phyloP scores from a whole-genome alignment of 2,888 invertebrate genomes.

The Bimastos eiseni region DNA sequence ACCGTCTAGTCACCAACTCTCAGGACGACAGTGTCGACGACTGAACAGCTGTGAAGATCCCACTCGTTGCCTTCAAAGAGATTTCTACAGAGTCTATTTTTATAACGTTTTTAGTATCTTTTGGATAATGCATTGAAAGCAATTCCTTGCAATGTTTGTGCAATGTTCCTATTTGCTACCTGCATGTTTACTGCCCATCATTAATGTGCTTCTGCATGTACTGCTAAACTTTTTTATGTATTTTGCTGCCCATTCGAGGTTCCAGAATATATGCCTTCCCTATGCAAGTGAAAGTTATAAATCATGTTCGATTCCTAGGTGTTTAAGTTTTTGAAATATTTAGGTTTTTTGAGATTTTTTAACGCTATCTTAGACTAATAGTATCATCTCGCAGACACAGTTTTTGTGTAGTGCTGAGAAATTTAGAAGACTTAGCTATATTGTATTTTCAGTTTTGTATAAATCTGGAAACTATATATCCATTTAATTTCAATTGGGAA shows the following conservation, averaged over 20 bases:
- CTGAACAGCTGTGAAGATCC: neutral
- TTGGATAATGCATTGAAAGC: neutral
- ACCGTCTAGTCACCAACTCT: neutral
- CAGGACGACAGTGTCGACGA: too few relatives aligned
- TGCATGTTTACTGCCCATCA: neutral
- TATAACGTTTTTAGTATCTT: neutral
- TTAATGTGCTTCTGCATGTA: neutral
- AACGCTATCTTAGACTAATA: neutral
- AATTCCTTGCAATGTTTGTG: neutral
- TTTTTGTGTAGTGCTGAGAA: too few relatives aligned
- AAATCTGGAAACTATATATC: neutral
- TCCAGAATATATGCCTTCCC: neutral
- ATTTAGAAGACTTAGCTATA: too few relatives aligned
- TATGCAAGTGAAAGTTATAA: neutral
- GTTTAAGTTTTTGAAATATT: neutral
- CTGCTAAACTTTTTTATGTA: neutral
- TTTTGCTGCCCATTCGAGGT: neutral
- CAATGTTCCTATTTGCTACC: neutral
- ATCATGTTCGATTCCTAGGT: neutral
- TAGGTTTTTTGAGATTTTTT: neutral
- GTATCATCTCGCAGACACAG: too few relatives aligned
- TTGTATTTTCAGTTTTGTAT: too few relatives aligned
- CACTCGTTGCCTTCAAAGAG: neutral
- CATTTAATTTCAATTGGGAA: too few relatives aligned
- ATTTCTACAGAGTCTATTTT: constrained; percentile 13